A percentile compares a stretch with the other conserved stretches of the same genome.
These are phyloP conservation scores for Orthonyx spaldingii DNA, from an alignment of 2,113 vertebrate genomes.

Conservation along the genomic window DNA sequence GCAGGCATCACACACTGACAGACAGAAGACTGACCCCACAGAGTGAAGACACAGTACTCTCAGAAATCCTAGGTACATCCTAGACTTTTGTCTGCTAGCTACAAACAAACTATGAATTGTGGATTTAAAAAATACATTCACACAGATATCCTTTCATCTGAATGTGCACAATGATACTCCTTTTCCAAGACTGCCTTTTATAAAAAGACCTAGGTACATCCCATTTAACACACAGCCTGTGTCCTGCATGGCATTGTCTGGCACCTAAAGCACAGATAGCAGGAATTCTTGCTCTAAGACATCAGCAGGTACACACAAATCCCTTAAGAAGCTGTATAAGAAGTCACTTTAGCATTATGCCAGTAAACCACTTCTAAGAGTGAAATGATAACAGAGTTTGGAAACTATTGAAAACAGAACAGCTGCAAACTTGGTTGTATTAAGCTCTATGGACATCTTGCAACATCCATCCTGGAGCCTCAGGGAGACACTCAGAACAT, in stretches of 20 bases:
- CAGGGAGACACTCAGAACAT: background rate
- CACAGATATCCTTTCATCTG: background rate
- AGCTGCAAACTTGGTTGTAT: background rate
- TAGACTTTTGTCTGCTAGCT: background rate
- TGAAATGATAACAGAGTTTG: slow-evolving; percentile 12
- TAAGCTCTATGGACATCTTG: background rate
- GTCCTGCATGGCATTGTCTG: fast-evolving
- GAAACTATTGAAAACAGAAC: background rate
- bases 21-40: background rate
- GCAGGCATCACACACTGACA: background rate
- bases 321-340: background rate
- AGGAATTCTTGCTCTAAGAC: background rate
- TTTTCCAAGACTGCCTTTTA: background rate
- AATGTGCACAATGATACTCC: background rate
- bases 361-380: background rate
- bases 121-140: slow-evolving; percentile 6
- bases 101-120: background rate
- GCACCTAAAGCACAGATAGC: background rate
- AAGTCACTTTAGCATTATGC: background rate
- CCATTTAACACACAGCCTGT: background rate
- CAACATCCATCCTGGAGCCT: background rate
- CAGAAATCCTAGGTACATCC: background rate
- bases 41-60: background rate
- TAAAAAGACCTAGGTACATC: background rate
- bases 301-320: background rate